Evolutionary conservation across 2,797 vertebrate species (phyloP), one percentile per base, ranked within the genome.

Genomic region (Rhinophrynus dorsalis): DNA sequence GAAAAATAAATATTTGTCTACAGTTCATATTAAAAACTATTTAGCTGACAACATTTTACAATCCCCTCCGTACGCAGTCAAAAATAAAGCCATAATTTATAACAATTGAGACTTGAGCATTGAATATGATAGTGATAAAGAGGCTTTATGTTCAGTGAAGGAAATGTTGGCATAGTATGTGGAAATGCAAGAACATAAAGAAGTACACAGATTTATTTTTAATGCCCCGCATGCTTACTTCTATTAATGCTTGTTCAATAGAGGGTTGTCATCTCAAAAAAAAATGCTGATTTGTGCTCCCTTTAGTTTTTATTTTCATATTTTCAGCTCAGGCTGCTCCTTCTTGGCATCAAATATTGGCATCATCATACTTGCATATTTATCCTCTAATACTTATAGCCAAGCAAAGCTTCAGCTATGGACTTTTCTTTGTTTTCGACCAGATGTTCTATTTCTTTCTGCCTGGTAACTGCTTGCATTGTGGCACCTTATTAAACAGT

Each of bases 391-490:
- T n/a, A 68, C 57, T 76, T 81, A 75, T 74, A 75, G 52, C 58
- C 77, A 56, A 67, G 67, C 73, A 18, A 61, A 66, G 68, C 68
- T 79, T 81, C 65, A 76, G 72, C 40, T 45, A 76, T 82, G 82
- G 78, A 75, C 75, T 72, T 52, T 30, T 85, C 77, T 84, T 87
- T 86, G 77, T 86, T 86, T 80, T 80, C 77, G 75, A 80, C 81
- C 88, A 90, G 86, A 88, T 86, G 85, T 88, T 86, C 82, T 79
- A 29, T 81, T 82, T 89, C 83, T 85, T 82, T 88, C 83, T 85
- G 79, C 78, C 77, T 83, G 81, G 76, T 81, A 86, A 88, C 80
- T 62, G 78, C 79, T 74, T 81, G 81, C 76, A 76, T 80, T 80
- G 80, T 56, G 33, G 76, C 74, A 74, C 79, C 82, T 87, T 84